Evolutionary conservation across 2,113 vertebrate species (phyloP).

Genomic region (Phalacrocorax aristotelis): DNA sequence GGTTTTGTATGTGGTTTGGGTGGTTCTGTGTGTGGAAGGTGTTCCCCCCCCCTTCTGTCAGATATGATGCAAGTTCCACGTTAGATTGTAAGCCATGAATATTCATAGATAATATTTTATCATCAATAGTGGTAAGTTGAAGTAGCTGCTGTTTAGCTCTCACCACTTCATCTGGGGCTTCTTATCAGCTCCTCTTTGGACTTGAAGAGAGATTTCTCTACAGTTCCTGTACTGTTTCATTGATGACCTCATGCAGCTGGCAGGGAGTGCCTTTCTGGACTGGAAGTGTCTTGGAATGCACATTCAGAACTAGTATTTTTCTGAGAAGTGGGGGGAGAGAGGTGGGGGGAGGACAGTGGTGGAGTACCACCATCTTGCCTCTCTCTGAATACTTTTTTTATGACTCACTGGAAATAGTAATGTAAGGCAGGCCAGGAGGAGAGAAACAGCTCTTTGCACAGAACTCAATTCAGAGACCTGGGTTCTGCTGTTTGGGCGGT

Average conservation of each 20-base stretch:
- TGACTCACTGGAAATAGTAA: slow-evolving; percentile 73
- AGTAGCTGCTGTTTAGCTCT: background rate
- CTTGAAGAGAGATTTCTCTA: background rate
- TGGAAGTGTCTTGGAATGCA: slow-evolving; percentile 50
- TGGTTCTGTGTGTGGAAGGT: too few relatives aligned
- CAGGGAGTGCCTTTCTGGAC: slow-evolving; percentile 55
- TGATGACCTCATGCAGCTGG: slow-evolving; percentile 61
- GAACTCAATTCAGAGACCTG: background rate
- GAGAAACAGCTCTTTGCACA: slow-evolving; percentile 15
- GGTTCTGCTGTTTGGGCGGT: background rate
- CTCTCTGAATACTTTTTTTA: slow-evolving; percentile 58
- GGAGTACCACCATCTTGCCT: slow-evolving; percentile 22
- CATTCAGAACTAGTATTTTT: slow-evolving; percentile 32
- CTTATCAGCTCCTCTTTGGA: background rate
- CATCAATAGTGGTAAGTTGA: background rate
- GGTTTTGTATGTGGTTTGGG: background rate
- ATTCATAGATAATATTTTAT: background rate
- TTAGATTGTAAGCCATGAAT: background rate
- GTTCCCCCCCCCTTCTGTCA: background rate
- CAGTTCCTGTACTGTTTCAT: background rate
- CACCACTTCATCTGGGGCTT: background rate
- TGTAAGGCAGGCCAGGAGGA: slow-evolving; percentile 35
- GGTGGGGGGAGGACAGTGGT: background rate
- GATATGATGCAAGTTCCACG: accelerated
- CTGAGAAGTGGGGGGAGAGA: slow-evolving; percentile 29